phyloP scores from a whole-genome alignment of 2,888 invertebrate genomes.

The Drosophila anomalata region DNA sequence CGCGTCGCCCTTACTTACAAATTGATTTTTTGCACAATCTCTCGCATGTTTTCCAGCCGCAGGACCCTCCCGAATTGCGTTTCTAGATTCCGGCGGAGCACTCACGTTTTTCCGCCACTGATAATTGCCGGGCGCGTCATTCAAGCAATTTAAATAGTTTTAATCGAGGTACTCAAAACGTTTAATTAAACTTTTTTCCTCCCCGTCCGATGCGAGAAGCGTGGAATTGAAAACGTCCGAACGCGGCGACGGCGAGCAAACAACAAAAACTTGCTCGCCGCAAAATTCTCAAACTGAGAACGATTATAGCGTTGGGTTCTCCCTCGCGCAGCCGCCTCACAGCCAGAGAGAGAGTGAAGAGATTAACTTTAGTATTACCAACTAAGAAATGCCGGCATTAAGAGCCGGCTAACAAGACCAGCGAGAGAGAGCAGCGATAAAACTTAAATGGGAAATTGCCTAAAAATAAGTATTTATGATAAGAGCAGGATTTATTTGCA shows the following conservation, averaged over 20 bases:
- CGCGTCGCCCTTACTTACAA: conserved; percentile 64
- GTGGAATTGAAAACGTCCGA: conserved; percentile 44
- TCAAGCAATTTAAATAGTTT: conserved; percentile 28
- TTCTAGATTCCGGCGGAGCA: conserved; percentile 9
- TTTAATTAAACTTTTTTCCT: conserved; percentile 64
- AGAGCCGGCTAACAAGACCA: conserved; percentile 16
- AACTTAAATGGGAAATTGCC: conserved; percentile 7
- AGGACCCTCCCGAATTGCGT: conserved; percentile 53
- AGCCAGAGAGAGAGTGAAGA: not conserved
- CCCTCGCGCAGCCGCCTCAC: conserved; percentile 9
- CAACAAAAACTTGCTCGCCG: conserved; percentile 33
- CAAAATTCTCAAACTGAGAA: conserved; percentile 26
- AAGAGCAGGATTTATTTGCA: not conserved
- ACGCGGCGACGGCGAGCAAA: conserved; percentile 35
- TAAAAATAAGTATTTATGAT: conserved; percentile 17
- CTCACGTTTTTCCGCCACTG: conserved; percentile 31
- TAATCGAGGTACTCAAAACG: conserved; percentile 47
- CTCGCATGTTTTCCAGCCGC: conserved; percentile 25
- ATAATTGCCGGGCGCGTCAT: conserved; percentile 19
- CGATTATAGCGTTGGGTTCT: not conserved
- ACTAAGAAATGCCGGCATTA: conserved; percentile 31
- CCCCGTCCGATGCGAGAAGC: conserved; percentile 7
- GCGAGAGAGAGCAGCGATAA: conserved; percentile 15
- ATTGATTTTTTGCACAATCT: conserved; percentile 74
- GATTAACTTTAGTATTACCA: conserved; percentile 11